Base-by-base conservation (phyloP, 2,888 invertebrate genomes). In the Parnassius apollo region DNA sequence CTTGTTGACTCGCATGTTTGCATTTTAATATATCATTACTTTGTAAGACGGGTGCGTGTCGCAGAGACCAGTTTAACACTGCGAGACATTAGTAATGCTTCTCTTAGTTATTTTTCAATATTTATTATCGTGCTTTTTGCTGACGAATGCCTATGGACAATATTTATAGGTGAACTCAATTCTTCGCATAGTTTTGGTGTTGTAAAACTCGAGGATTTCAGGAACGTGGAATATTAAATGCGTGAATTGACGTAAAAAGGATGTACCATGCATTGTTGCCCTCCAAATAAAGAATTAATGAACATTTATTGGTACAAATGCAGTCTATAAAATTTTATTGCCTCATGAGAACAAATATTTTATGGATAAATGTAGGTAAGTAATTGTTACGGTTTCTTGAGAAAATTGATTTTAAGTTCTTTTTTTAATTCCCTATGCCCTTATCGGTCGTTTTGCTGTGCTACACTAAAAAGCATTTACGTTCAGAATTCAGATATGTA, bases 1-100 rank as follows among this genome's bases (percentile, higher is more conserved):
- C 46, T n/a, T 2, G 53, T 25, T 76, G 75, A 76, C 75, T 75
- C 72, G 62, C 68, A 71, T 81, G 85, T 85, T 83, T 86, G 85
- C 80, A 81, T 83, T 81, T 83, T 81, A 81, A 76, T 72, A 75
- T 62, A 66, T 44, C 45, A 75, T 77, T 57, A 51, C 44, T 8
- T 44, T 7, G n/a, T 10, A 54, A 45, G 9, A 49, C 45, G 60
- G 44, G 46, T 13, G 35, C 2, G 22, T 25, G 42, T 42, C 2
- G 18, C 45, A 9, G 3, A 9, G 58, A 62, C 62, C 62, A 54
- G 62, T 62, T 58, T 25, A 13, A 25, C 35, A 18, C 56, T 7
- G 22, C 53, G 13, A 18, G 13, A n/a, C 60, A 50, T 55, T 48
- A 52, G 45, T 52, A 51, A 42, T 46, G 51, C 7, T 7, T 46